phyloP scores from a whole-genome alignment of 1,140 invertebrate species.

The Musca vetustissima region DNA sequence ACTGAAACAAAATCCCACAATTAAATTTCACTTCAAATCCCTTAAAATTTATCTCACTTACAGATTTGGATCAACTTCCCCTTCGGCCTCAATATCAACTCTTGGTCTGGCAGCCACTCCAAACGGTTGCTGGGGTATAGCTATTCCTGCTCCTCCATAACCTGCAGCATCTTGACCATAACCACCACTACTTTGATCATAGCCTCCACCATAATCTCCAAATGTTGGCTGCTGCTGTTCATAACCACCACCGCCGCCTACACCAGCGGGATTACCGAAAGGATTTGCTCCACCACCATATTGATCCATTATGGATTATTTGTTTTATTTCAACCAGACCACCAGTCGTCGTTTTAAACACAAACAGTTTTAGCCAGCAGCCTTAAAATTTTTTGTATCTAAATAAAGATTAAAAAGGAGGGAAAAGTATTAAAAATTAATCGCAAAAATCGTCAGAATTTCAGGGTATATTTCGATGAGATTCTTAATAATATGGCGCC shows the following conservation, averaged over 20 bases:
- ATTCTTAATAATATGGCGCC: too few species aligned
- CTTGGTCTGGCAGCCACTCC: conserved; percentile 59
- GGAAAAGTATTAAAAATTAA: too few species aligned
- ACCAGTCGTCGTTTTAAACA: too few species aligned
- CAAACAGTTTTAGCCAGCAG: too few species aligned
- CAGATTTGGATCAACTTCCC: conserved; percentile 72
- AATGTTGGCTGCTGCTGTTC: conserved; percentile 18
- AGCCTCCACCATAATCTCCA: conserved; percentile 33
- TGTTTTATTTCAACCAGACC: too few species aligned
- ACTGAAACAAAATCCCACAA: conserved; percentile 41
- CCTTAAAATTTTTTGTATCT: too few species aligned
- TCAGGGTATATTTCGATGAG: too few species aligned
- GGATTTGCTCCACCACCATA: conserved; percentile 43
- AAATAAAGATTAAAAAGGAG: too few species aligned
- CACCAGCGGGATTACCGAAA: conserved; percentile 39
- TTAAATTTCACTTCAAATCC: background rate
- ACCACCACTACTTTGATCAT: conserved; percentile 35
- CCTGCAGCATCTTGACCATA: conserved; percentile 21
- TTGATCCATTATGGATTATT: conserved; percentile 24
- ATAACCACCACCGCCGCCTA: conserved; percentile 17
- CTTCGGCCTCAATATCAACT: conserved; percentile 72
- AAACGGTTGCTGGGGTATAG: conserved; percentile 26
- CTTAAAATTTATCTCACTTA: conserved; percentile 51
- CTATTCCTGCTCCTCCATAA: conserved; percentile 29
- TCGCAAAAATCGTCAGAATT: too few species aligned